These are phyloP conservation scores for Emmelina monodactyla DNA, from an alignment of 2,888 invertebrate genomes.

Conservation along the genomic window DNA sequence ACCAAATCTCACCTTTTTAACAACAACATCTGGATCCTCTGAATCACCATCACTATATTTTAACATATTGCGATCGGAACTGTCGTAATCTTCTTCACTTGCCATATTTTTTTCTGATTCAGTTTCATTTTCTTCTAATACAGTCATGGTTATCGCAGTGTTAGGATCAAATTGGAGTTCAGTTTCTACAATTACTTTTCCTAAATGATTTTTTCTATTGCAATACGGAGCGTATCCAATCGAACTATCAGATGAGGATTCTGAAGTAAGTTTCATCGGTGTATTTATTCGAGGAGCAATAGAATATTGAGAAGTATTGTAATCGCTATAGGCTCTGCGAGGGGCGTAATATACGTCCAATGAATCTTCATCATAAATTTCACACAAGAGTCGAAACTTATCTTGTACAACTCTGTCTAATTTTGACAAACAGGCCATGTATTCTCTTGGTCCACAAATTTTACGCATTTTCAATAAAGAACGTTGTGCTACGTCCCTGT, in stretches of 20 bases:
- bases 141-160: constrained; percentile 84
- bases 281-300: constrained; percentile 41
- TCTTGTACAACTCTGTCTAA: constrained; percentile 57
- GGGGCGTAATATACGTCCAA: constrained; percentile 54
- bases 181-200: constrained; percentile 80
- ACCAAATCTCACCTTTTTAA: constrained; percentile 82
- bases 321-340: constrained; percentile 32
- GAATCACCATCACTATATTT: constrained; percentile 70
- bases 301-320: constrained; percentile 33
- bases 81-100: constrained; percentile 54
- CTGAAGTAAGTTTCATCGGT: constrained; percentile 41
- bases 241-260: constrained; percentile 69
- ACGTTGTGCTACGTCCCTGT: constrained; percentile 75
- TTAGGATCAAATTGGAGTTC: constrained; percentile 84
- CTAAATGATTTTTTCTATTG: constrained; percentile 53
- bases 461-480: constrained; percentile 75
- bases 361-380: constrained; percentile 54
- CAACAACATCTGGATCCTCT: constrained; percentile 62
- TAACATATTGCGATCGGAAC: constrained; percentile 57
- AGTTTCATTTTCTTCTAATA: constrained; percentile 73
- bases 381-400: constrained; percentile 50
- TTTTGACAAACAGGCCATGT: constrained; percentile 62
- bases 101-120: constrained; percentile 49
- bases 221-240: constrained; percentile 47
- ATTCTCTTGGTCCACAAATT: constrained; percentile 71